A percentile compares a stretch with the other conserved stretches of the same genome.
Evolutionary conservation across 92 coral and sea anemone genomes (phyloP).

Genomic region (Zoanthus sociatus): DNA sequence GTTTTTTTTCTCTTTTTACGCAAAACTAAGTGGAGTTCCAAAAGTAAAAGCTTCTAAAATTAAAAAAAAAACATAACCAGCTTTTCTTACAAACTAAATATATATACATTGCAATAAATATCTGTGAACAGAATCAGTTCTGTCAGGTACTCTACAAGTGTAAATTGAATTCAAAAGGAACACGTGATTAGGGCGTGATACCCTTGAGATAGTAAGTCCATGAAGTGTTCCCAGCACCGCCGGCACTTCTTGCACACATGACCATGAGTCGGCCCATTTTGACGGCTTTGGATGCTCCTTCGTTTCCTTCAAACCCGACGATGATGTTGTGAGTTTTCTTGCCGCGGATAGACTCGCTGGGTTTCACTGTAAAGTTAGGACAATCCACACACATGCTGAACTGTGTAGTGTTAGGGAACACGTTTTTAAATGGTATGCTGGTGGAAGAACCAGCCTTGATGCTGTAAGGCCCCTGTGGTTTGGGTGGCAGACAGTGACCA

Average conservation of each 20-base stretch:
- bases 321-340: constrained; percentile 92
- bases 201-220: constrained; percentile 97
- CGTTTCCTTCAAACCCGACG: constrained; percentile 95
- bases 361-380: constrained; percentile 92
- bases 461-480: constrained; percentile 97
- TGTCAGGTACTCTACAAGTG: constrained; percentile 22
- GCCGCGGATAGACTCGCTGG: constrained; percentile 91
- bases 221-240: constrained; percentile 86
- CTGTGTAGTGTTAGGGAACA: constrained; percentile 91
- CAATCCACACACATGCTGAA: constrained; percentile 91
- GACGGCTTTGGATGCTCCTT: constrained; percentile 91
- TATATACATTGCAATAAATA: background rate
- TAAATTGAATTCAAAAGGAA: background rate
- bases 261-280: constrained; percentile 95
- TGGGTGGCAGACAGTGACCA: constrained; percentile 95
- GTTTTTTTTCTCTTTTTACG: background rate
- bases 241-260: constrained; percentile 94
- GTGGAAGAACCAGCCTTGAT: constrained; percentile 93
- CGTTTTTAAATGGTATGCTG: constrained; percentile 95
- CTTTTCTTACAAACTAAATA: background rate
- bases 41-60: background rate
- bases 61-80: background rate
- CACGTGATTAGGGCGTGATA: constrained; percentile 67
- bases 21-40: background rate
- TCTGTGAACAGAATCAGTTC: background rate